A percentile compares a stretch with the other conserved stretches of the same genome.
These are phyloP conservation scores for Cepaea nemoralis DNA, from an alignment of 1,140 invertebrate species.

Conservation along the genomic window DNA sequence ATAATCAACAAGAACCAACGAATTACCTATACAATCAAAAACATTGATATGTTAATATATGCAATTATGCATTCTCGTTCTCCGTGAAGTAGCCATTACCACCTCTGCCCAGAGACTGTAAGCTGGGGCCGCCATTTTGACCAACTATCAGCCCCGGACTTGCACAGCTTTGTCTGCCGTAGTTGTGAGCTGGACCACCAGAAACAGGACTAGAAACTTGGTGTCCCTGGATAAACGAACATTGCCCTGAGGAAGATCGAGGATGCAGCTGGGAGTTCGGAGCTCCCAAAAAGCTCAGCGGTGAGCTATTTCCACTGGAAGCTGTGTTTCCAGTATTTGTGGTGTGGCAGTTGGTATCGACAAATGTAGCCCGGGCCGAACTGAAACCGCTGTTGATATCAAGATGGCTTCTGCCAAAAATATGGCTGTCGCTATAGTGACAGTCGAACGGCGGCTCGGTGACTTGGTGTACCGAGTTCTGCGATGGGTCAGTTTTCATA, in stretches of 20 bases:
- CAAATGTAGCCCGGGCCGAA: neutral
- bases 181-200: neutral
- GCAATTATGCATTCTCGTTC: neutral
- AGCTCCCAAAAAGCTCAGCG: neutral
- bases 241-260: neutral
- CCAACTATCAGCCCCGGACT: neutral
- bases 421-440: neutral
- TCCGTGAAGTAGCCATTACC: neutral
- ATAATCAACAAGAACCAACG: no score
- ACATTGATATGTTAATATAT: no score
- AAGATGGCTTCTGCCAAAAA: neutral
- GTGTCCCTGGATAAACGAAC: neutral
- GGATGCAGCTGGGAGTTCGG: neutral
- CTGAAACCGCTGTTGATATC: neutral
- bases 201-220: neutral
- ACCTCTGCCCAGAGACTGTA: neutral
- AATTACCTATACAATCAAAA: no score
- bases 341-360: neutral
- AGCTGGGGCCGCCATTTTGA: neutral
- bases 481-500: neutral
- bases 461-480: neutral
- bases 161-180: neutral
- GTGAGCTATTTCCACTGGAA: neutral
- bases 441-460: neutral
- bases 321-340: neutral